These are phyloP conservation scores for Centropyge bicolor DNA, from an alignment of 2,797 vertebrate genomes.

Conservation along the genomic window DNA sequence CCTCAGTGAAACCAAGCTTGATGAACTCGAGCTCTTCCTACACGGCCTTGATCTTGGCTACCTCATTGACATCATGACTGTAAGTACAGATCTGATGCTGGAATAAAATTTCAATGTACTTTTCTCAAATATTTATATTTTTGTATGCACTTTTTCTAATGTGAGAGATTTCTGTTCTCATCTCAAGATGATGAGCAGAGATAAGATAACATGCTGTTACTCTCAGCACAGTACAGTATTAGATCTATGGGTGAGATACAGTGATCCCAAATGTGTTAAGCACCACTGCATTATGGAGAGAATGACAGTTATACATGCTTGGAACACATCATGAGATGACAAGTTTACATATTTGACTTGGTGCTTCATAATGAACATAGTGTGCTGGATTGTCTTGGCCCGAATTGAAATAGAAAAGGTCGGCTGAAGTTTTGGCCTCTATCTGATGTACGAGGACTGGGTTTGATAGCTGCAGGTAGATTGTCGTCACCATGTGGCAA, in stretches of 20 bases:
- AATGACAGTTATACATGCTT: constrained; percentile 13
- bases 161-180: constrained; percentile 14
- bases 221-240: neutral
- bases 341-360: constrained; percentile 69
- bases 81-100: constrained; percentile 59
- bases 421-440: constrained; percentile 24
- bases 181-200: neutral
- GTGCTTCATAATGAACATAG: constrained; percentile 31
- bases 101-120: neutral
- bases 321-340: constrained; percentile 33
- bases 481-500: constrained; percentile 22
- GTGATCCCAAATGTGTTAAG: constrained; percentile 21
- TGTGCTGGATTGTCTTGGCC: constrained; percentile 21
- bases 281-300: constrained; percentile 49
- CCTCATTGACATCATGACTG: constrained; percentile 84
- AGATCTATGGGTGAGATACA: constrained; percentile 34
- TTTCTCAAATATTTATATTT: neutral
- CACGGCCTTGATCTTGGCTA: constrained; percentile 91
- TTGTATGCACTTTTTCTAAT: neutral
- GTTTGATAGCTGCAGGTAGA: constrained; percentile 52
- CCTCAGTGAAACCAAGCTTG: constrained; percentile 83
- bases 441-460: constrained; percentile 32
- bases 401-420: constrained; percentile 28
- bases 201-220: constrained; percentile 18
- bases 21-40: constrained; percentile 91